phyloP scores from a whole-genome alignment of 2,797 vertebrate species.

The Rhadinocentrus ornatus region DNA sequence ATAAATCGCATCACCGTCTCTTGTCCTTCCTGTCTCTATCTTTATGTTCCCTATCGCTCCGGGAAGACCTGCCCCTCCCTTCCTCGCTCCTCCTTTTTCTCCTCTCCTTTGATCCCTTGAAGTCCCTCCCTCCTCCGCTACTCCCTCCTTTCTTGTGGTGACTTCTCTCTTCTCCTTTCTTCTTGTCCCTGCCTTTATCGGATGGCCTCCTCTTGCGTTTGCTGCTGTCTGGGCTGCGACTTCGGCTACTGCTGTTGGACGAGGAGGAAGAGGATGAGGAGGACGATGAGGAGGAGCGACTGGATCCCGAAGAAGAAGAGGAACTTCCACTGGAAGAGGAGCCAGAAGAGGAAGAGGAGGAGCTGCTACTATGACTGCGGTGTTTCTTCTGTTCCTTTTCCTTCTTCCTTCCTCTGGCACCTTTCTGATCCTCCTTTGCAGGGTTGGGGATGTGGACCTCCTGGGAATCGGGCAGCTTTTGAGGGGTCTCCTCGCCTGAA shows the following conservation, averaged over 20 bases:
- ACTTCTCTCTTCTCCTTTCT: slow-evolving; percentile 87
- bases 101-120: slow-evolving; percentile 88
- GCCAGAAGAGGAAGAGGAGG: slow-evolving; percentile 90
- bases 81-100: slow-evolving; percentile 82
- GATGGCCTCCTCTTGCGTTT: slow-evolving; percentile 89
- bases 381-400: slow-evolving; percentile 79
- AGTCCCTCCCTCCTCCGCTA: slow-evolving; percentile 88
- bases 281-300: slow-evolving; percentile 87
- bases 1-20: slow-evolving; percentile 84
- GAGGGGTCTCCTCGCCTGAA: slow-evolving; percentile 52
- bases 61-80: slow-evolving; percentile 90
- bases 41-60: slow-evolving; percentile 94
- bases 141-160: slow-evolving; percentile 87
- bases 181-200: slow-evolving; percentile 82
- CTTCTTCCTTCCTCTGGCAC: slow-evolving; percentile 82
- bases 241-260: slow-evolving; percentile 82
- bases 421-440: slow-evolving; percentile 68
- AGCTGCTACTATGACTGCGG: slow-evolving; percentile 84
- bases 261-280: slow-evolving; percentile 90
- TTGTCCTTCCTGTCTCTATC: slow-evolving; percentile 96
- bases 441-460: slow-evolving; percentile 33
- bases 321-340: slow-evolving; percentile 89
- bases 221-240: slow-evolving; percentile 85
- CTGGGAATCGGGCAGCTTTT: slow-evolving; percentile 20
- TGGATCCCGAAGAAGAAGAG: slow-evolving; percentile 91